Base-by-base conservation (phyloP, 2,888 invertebrate species). In the Agrochola lota region DNA sequence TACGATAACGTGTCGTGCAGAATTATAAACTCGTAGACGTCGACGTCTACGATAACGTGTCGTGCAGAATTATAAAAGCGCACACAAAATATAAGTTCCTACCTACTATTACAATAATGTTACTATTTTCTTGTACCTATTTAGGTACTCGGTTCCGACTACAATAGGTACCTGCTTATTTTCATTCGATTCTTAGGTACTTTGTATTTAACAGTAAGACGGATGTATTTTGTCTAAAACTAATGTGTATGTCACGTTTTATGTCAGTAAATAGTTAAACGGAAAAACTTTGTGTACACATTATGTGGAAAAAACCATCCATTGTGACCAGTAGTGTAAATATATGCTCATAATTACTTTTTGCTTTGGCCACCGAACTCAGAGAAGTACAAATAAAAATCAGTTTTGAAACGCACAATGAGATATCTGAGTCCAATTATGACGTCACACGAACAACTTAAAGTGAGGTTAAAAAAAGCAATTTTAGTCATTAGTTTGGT, bases 171-270 rank as follows among this genome's bases (percentile, higher is more conserved):
- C 17, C 11, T n/a, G 30, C 35, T n/a, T 35, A 46, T 74, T 63
- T 64, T 23, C 52, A 59, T 81, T 82, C 20, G 30, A 43, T 30
- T 23, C 68, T 20, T 43, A 40, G 20, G 17, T 59, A 77, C 43
- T 83, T 59, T 59, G 74, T 84, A 55, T 30, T 11, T n/a, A 57
- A 43, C 55, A 70, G 23, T 46, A 68, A 84, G 60, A 35, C 67
- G 85, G 63, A 80, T 75, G 55, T 85, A 75, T 85, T 70, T 76
- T 71, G 70, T 70, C 77, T 64, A 62, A 75, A 78, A 43, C 15
- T 74, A 81, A 81, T 74, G 59, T 77, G 63, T 62, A 20, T 71
- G 71, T 74, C 84, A 85, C 71, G 86, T 69, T 74, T 40, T 66
- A 77, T 68, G 74, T 71, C 55, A 67, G 71, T 80, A 84, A 83